Percentiles rank a stretch among this genome's conserved stretches.
These are phyloP conservation scores for Teleogryllus occipitalis DNA, from an alignment of 1,140 invertebrate genomes.

Conservation along the genomic window DNA sequence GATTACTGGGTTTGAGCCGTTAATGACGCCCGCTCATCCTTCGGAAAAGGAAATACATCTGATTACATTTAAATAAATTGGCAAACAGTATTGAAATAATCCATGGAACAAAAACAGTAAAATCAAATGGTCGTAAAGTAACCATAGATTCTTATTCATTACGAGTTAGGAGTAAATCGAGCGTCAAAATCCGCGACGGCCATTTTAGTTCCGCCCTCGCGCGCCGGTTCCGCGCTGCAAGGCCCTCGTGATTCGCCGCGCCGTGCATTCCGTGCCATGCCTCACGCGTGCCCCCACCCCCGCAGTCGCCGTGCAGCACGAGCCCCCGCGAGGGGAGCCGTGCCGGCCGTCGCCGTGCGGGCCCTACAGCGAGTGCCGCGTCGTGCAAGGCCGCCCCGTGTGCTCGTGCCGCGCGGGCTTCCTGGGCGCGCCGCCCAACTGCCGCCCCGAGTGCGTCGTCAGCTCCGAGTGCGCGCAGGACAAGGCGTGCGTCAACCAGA, in stretches of 20 bases:
- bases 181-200: too few relatives aligned
- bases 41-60: too few relatives aligned
- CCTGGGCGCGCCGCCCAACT: slow-evolving; percentile 58
- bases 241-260: not conserved
- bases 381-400: slow-evolving; percentile 54
- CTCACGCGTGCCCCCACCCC: not conserved
- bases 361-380: slow-evolving; percentile 58
- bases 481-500: slow-evolving; percentile 65
- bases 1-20: too few relatives aligned
- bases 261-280: not conserved
- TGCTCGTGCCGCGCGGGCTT: slow-evolving; percentile 55
- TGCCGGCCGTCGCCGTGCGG: slow-evolving; percentile 56
- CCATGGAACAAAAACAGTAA: too few relatives aligned
- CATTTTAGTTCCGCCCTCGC: too few relatives aligned
- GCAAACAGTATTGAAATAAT: too few relatives aligned
- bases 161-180: too few relatives aligned
- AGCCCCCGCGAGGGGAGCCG: slow-evolving; percentile 31
- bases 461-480: slow-evolving; percentile 71
- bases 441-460: slow-evolving; percentile 68
- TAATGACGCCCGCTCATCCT: too few relatives aligned
- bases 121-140: too few relatives aligned
- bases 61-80: too few relatives aligned
- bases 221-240: too few relatives aligned
- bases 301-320: slow-evolving; percentile 10
- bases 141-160: too few relatives aligned